Percentiles rank a stretch among this genome's conserved stretches.
Evolutionary conservation across 2,113 vertebrate genomes (phyloP).

Genomic region (Elanus axillaris): DNA sequence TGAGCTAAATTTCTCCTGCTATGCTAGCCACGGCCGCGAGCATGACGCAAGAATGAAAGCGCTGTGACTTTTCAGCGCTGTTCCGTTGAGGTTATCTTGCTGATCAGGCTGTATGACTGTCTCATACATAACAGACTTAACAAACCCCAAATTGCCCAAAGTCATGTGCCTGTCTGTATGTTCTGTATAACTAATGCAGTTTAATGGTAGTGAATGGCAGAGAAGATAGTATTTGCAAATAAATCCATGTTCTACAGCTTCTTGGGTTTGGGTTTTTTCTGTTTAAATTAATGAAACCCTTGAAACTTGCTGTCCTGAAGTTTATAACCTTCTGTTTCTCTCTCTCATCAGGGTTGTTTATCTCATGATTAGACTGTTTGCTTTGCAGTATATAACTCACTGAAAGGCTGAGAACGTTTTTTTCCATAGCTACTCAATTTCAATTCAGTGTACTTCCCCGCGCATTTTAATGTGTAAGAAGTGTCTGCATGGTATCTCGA

Average conservation of each 20-base stretch:
- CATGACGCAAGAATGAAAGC: accelerated
- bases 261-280: neutral
- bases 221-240: neutral
- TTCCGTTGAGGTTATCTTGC: neutral
- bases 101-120: neutral
- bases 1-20: neutral
- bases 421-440: neutral
- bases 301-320: neutral
- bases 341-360: neutral
- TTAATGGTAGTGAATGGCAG: neutral
- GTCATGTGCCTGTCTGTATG: neutral
- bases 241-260: neutral
- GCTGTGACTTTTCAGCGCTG: neutral
- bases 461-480: neutral
- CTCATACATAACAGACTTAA: neutral
- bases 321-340: neutral
- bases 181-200: neutral
- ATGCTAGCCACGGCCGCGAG: neutral
- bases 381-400: conserved; percentile 13
- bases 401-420: neutral
- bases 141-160: neutral
- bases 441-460: neutral
- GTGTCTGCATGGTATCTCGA: neutral
- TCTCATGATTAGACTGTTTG: neutral
- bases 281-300: neutral